phyloP scores from a whole-genome alignment of 2,797 vertebrate genomes.

The Florisuga fusca region DNA sequence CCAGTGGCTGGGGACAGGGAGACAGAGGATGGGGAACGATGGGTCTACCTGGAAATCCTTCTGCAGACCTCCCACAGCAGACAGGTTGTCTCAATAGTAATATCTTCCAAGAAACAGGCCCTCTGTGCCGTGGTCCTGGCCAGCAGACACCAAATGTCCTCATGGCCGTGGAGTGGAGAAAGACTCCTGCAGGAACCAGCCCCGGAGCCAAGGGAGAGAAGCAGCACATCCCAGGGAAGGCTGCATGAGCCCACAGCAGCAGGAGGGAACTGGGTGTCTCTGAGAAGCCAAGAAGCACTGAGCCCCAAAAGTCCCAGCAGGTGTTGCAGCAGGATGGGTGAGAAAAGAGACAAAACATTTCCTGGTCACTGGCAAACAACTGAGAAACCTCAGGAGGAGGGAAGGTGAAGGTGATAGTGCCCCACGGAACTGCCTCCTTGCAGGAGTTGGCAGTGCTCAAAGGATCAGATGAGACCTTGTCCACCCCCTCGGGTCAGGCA shows the following conservation, averaged over 20 bases:
- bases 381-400: neutral
- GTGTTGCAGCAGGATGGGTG: neutral
- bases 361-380: neutral
- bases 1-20: neutral
- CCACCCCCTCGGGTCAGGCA: neutral
- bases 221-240: neutral
- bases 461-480: neutral
- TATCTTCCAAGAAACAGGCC: neutral
- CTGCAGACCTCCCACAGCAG: neutral
- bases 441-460: neutral
- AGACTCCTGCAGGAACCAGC: constrained; percentile 31
- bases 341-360: neutral
- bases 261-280: neutral
- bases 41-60: neutral
- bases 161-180: neutral
- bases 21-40: neutral
- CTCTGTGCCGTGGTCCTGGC: neutral
- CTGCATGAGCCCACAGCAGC: accelerated
- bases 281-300: neutral
- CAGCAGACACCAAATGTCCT: constrained; percentile 31
- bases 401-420: neutral
- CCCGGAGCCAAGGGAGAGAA: neutral
- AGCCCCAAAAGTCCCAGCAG: neutral
- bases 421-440: neutral
- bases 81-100: neutral